Percentiles rank a stretch among this genome's conserved stretches.
phyloP scores from a whole-genome alignment of 1,140 invertebrate species.

The Xylocopa sonorina region DNA sequence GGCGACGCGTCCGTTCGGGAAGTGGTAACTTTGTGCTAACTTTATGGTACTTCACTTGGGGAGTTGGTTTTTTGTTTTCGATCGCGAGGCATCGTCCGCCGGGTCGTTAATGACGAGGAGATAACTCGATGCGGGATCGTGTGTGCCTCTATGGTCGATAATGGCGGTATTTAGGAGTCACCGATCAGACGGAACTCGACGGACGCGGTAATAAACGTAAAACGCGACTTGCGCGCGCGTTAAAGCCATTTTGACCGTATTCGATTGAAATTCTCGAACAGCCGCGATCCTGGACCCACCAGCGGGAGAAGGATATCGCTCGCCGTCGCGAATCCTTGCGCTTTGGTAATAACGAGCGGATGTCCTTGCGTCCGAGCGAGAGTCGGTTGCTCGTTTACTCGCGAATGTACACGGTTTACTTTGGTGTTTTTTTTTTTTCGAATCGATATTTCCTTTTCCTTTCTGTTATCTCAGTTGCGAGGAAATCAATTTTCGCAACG shows the following conservation, averaged over 20 bases:
- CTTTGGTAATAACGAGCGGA: too few species aligned
- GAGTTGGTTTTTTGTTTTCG: too few species aligned
- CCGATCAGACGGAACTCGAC: not conserved
- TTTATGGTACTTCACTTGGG: too few species aligned
- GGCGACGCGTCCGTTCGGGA: not conserved
- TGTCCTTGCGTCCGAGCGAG: too few species aligned
- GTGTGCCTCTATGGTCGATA: not conserved
- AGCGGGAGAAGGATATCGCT: not conserved
- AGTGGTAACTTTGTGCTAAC: not conserved
- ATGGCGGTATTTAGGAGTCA: conserved; percentile 24
- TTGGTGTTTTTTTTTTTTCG: too few species aligned
- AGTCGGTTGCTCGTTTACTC: too few species aligned
- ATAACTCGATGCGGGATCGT: too few species aligned
- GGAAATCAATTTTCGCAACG: too few species aligned
- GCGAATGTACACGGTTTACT: too few species aligned
- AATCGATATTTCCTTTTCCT: too few species aligned
- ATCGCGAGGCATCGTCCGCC: not conserved
- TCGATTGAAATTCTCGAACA: conserved; percentile 1
- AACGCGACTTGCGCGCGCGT: not conserved
- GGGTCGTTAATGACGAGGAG: not conserved
- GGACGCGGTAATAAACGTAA: not conserved
- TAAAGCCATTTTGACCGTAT: not conserved
- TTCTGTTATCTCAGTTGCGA: too few species aligned
- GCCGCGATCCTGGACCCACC: not conserved
- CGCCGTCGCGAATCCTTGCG: too few species aligned